Conservation (phyloP, 2,888 invertebrate species). For the Drosophila tripunctata region DNA sequence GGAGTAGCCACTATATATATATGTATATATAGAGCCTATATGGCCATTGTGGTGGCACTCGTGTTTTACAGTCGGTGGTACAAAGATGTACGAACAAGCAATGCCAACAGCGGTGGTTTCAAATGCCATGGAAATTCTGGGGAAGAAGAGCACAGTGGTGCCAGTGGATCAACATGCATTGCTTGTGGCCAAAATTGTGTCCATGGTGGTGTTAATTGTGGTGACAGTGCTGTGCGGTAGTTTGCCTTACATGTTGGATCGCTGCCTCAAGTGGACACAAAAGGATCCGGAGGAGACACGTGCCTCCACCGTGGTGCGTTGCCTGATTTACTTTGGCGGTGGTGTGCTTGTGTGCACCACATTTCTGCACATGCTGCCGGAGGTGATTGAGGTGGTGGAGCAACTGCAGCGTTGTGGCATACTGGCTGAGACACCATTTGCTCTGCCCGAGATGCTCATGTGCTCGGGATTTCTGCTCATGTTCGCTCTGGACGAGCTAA, state of each 20-base stretch:
- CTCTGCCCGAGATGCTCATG: slow-evolving; percentile 89
- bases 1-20: too few species aligned
- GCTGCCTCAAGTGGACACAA: slow-evolving; percentile 87
- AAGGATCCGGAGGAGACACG: slow-evolving; percentile 75
- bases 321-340: slow-evolving; percentile 92
- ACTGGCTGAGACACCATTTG: slow-evolving; percentile 86
- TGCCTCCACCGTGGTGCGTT: slow-evolving; percentile 85
- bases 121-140: neutral
- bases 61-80: slow-evolving; percentile 23
- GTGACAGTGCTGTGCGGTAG: slow-evolving; percentile 91
- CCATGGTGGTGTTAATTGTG: slow-evolving; percentile 91
- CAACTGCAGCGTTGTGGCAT: slow-evolving; percentile 85
- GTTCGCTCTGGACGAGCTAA: slow-evolving; percentile 92
- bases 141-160: neutral
- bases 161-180: slow-evolving; percentile 32
- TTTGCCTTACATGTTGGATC: slow-evolving; percentile 89
- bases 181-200: slow-evolving; percentile 88
- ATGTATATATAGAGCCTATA: slow-evolving; percentile 15
- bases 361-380: slow-evolving; percentile 92
- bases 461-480: slow-evolving; percentile 91
- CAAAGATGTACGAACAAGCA: slow-evolving; percentile 36
- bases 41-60: slow-evolving; percentile 30
- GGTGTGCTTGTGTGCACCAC: slow-evolving; percentile 93
- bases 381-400: slow-evolving; percentile 89
- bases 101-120: neutral